Evolutionary conservation across 2,888 invertebrate genomes (phyloP), one percentile per base, ranked within the genome.

Genomic region (Dexiosoma caninum): DNA sequence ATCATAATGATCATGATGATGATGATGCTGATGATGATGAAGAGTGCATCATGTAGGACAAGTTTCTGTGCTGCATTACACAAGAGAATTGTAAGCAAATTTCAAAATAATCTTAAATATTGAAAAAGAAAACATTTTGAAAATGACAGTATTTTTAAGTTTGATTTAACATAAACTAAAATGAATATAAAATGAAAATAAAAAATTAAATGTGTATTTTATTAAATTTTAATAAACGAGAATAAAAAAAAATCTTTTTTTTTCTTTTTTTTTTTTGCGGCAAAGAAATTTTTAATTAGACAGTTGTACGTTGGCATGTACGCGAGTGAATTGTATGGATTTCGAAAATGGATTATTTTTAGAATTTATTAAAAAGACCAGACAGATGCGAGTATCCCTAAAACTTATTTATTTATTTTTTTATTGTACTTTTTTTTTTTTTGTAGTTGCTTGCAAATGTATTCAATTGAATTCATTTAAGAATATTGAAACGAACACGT

Each of bases 261-360:
- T n/a, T n/a, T n/a, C n/a, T n/a, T 2, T 23, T 14, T 42, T 23
- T 27, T 42, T 23, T 42, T 60, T 32, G n/a, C 14, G 27, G 37
- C 37, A 66, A 57, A 74, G 35, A 76, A 66, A 64, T 64, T 81
- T 81, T 81, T 81, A 81, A 81, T 81, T 77, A 81, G 81, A 74
- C 81, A 81, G 72, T 81, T 81, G 69, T 69, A 69, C 69, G 81
- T 77, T 81, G 77, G 77, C 81, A 77, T 81, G 51, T 62, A 77
- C 77, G 69, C 67, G 64, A 70, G 37, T 21, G 42, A 59, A 42
- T 46, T 37, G 66, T 66, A 59, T 67, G 80, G 64, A 60, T 72
- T 69, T 69, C 69, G 10, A 55, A 53, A 71, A 53, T 46, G 37
- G 35, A 64, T 59, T 74, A 77, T 77, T 81, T 81, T 74, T 77